Percentiles rank a stretch among this genome's conserved stretches.
These are phyloP conservation scores for Scophthalmus maximus DNA, from an alignment of 2,113 vertebrate species.

Conservation along the genomic window DNA sequence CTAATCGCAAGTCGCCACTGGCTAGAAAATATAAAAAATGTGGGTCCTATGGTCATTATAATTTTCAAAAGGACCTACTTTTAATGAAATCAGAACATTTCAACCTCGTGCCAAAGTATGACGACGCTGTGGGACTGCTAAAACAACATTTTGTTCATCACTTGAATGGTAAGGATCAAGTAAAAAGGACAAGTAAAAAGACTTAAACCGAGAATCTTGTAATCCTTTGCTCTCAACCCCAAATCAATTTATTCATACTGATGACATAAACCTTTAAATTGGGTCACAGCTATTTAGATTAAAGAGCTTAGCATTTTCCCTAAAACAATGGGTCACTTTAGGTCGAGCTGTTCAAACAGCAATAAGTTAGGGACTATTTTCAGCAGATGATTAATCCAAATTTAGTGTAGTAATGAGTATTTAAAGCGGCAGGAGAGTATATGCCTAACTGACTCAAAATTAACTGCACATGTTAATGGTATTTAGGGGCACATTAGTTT, in stretches of 20 bases:
- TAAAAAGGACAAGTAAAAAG: background rate
- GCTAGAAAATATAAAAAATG: background rate
- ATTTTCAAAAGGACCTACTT: background rate
- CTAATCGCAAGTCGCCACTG: too few relatives aligned
- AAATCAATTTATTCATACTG: background rate
- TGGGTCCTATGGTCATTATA: background rate
- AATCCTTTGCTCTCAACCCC: background rate
- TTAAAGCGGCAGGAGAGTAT: background rate
- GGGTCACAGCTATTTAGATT: background rate
- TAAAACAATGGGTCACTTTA: background rate
- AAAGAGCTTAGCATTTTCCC: background rate
- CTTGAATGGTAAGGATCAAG: too few relatives aligned
- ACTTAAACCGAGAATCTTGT: background rate
- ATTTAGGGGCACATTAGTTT: background rate
- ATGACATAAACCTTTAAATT: background rate
- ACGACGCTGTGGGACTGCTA: background rate
- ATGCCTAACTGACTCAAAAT: background rate
- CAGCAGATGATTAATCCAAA: background rate
- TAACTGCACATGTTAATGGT: background rate
- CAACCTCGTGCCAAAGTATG: background rate
- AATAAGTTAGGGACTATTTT: background rate
- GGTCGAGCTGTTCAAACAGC: background rate
- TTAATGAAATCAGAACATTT: background rate
- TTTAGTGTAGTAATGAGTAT: background rate
- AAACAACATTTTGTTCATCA: too few relatives aligned